These are phyloP conservation scores for Tenrec ecaudatus DNA, from an alignment of 2,113 vertebrate genomes.

Conservation along the genomic window DNA sequence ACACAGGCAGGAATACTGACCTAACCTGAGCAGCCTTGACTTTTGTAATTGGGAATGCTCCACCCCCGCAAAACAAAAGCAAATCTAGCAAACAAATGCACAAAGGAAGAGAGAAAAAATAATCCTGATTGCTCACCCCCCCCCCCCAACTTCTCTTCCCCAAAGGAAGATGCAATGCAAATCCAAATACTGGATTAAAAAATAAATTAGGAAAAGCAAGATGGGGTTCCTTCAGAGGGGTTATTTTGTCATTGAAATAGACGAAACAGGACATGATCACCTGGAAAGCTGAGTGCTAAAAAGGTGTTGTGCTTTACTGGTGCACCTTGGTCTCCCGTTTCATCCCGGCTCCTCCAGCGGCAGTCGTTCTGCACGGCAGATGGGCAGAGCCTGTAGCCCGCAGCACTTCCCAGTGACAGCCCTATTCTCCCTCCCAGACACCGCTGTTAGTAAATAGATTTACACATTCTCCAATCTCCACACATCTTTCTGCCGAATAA, in stretches of 20 bases:
- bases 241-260: conserved; percentile 68
- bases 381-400: conserved; percentile 89
- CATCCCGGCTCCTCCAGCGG: conserved; percentile 78
- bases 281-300: conserved; percentile 69
- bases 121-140: background rate
- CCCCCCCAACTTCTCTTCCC: background rate
- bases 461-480: conserved; percentile 97
- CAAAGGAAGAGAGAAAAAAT: background rate
- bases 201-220: background rate
- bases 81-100: no score
- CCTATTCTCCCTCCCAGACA: conserved; percentile 90
- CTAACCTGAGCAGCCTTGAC: background rate
- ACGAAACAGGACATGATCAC: conserved; percentile 55
- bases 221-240: no score
- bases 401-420: conserved; percentile 90
- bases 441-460: conserved; percentile 98
- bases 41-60: background rate
- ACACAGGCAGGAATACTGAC: background rate
- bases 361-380: conserved; percentile 87
- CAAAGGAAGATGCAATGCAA: background rate
- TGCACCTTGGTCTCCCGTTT: conserved; percentile 76
- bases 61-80: background rate
- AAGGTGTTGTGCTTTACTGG: conserved; percentile 73
- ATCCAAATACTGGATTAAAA: background rate
- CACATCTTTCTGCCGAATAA: conserved; percentile 97